Base-by-base conservation (phyloP, 2,888 invertebrate genomes). In the Stenichneumon culpator region DNA sequence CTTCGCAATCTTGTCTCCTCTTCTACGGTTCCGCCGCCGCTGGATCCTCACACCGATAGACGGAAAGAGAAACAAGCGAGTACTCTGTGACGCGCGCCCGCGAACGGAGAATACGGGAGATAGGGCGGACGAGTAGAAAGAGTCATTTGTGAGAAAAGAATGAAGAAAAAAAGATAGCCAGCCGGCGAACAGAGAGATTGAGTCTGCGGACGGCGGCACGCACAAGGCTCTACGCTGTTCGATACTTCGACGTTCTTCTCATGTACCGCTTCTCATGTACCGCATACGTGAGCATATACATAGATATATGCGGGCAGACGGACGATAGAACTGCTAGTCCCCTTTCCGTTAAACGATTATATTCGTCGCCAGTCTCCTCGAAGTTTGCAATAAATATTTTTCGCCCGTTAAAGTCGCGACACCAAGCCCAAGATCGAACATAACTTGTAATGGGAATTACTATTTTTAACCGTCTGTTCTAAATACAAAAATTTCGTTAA, bases 211-310 rank as follows among this genome's bases (percentile, higher is more conserved):
- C 57, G 25, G 57, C 25, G 44, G 79, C 85, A 70, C 54, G 81
- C 80, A 90, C 90, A 90, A 89, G 88, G 84, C 87, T 69, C 67
- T 81, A 84, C 86, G 86, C 87, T 90, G 89, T 90, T 90, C 85
- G 87, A 75, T 73, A 73, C 87, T 86, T 86, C 74, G 70, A 81
- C 82, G 65, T 67, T 77, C 52, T 67, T 77, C 52, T 77, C 77
- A 36, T 39, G 39, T 25, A 54, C n/a, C 65, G 63, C 32, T 67
- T 52, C n/a, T 67, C 39, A n/a, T 44, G 22, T 67, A 67, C n/a
- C 75, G n/a, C 65, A 77, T 39, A 39, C 57, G 32, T 60, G 4
- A 60, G 28, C 32, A n/a, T 65, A 65, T 19, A 32, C 9, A 60
- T 60, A 50, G 5, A 28, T 25, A n/a, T 65, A 65, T 87, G 87